phyloP scores from a whole-genome alignment of 2,797 vertebrate species.

The Potorous gilbertii region DNA sequence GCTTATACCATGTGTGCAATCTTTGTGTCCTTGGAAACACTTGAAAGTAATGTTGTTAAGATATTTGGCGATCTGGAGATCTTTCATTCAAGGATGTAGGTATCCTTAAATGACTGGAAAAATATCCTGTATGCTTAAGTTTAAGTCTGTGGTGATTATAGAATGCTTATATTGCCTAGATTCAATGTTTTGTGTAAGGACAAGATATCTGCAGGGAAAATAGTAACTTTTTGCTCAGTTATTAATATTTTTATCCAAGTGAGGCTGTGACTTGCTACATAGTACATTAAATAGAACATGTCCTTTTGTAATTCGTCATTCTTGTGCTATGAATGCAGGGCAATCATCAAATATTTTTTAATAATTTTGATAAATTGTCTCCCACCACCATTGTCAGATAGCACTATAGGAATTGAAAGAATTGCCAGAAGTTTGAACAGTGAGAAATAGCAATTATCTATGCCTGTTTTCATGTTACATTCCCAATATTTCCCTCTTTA shows the following conservation, averaged over 20 bases:
- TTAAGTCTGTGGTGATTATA: neutral
- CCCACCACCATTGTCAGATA: constrained; percentile 1
- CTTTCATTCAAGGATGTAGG: neutral
- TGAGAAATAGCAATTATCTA: constrained; percentile 1
- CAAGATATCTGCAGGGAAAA: neutral
- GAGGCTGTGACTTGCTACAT: neutral
- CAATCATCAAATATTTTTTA: neutral
- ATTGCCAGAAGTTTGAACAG: constrained; percentile 34
- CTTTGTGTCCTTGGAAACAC: neutral
- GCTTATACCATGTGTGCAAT: neutral
- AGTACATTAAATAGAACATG: constrained; percentile 21
- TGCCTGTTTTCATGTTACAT: constrained; percentile 34
- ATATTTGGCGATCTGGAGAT: neutral
- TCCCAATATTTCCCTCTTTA: constrained; percentile 34
- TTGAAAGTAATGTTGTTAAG: neutral
- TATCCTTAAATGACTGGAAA: neutral
- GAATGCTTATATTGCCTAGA: neutral
- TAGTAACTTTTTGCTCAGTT: neutral
- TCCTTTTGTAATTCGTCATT: neutral
- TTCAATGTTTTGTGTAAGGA: neutral
- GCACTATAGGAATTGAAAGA: constrained; percentile 16
- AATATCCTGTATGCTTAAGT: constrained; percentile 13
- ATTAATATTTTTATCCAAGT: neutral
- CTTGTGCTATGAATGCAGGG: neutral
- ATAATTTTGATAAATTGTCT: constrained; percentile 25